Base-by-base conservation (phyloP, 2,797 vertebrate species). In the Arnoldichthys spilopterus region DNA sequence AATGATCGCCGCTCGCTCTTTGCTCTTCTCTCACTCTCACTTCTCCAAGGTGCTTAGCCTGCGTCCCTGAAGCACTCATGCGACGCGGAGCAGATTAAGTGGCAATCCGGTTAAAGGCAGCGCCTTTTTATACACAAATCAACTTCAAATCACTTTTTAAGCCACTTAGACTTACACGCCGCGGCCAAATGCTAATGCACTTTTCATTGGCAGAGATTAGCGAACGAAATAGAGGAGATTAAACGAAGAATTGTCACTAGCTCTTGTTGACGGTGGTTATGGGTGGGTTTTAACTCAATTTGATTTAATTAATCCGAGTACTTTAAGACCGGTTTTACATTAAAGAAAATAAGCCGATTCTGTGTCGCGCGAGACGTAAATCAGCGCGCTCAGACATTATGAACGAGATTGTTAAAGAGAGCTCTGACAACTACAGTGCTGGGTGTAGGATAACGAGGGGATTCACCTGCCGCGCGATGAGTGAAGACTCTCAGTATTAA, bases 121-220 rank as follows among this genome's bases (percentile, higher is more conserved):
- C 91, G 9, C 2, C 92, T 93, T 94, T 95, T 96, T 96, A 94
- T 95, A 95, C 93, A 95, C 95, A 95, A 95, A 95, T 95, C 94
- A 94, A 95, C 95, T 95, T 95, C 93, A 94, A 95, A 95, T 94
- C 94, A 94, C 93, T 94, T 95, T 95, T 94, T 95, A 95, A 95
- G 93, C 94, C 94, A 95, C 94, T 95, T 95, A 95, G 92, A 94
- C 92, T 93, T 94, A 94, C 92, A 94, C 93, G 91, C 93, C 91
- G 90, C 90, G 89, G 91, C 92, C 92, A 93, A 93, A 94, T 94
- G 94, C 93, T 95, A 94, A 94, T 94, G 94, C 94, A 94, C 93
- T 93, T 94, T 94, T 94, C 92, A 93, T 94, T 94, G 93, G 90
- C 84, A 88, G 85, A 92, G 91, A 90, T 94, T 93, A 93, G 86